Conservation (phyloP, 1,140 invertebrate species). For the Paralvinella palmiformis region DNA sequence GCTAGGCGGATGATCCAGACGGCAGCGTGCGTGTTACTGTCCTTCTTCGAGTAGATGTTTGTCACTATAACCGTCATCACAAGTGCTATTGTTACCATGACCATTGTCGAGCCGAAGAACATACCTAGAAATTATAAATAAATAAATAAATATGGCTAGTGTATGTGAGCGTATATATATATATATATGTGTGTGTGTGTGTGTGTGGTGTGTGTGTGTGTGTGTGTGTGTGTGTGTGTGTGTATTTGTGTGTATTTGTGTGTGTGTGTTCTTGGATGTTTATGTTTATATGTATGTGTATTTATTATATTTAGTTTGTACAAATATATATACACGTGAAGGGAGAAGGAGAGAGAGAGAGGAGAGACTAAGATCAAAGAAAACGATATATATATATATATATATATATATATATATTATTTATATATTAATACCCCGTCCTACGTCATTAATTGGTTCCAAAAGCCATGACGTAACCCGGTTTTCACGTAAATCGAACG, state of each 20-base stretch:
- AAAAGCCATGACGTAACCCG: too few relatives aligned
- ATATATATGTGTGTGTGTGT: constrained; percentile 3
- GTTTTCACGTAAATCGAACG: too few relatives aligned
- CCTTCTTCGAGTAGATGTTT: constrained; percentile 22
- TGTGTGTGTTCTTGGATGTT: not conserved
- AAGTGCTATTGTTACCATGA: constrained; percentile 24
- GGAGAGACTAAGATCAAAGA: too few relatives aligned
- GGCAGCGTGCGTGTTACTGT: constrained; percentile 1
- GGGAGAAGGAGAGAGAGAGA: not conserved
- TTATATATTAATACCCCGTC: too few relatives aligned
- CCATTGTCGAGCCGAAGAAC: constrained; percentile 25
- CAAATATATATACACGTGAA: not conserved
- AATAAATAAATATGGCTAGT: not conserved
- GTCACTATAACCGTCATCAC: constrained; percentile 25
- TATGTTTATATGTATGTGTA: not conserved
- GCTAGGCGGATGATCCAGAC: constrained; percentile 13
- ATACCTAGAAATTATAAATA: constrained; percentile 20
- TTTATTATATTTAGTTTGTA: not conserved
- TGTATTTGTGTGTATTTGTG: not conserved
- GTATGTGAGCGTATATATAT: not conserved
- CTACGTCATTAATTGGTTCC: too few relatives aligned
- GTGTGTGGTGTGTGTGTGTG: constrained; percentile 1
- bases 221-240: not conserved
- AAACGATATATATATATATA: too few relatives aligned
- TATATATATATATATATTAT: too few relatives aligned